Base-by-base conservation (phyloP, 2,113 vertebrate genomes). In the Pachycephala philippinensis region DNA sequence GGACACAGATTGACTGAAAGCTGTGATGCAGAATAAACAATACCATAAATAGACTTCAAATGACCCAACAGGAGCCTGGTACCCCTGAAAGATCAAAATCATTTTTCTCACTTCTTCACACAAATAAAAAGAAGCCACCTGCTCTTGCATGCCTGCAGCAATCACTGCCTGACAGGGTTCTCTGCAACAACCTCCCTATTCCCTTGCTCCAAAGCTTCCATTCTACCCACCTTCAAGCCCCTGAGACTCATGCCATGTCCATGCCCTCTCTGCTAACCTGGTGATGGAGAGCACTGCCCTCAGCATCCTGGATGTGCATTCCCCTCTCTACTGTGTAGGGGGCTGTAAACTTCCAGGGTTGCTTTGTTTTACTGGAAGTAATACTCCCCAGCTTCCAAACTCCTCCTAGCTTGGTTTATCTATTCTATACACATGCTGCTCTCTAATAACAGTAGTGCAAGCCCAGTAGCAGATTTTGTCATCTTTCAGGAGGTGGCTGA, bases 1-100 rank as follows among this genome's bases (percentile, higher is more conserved):
- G 83, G 90, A 95, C 80, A 75, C 92, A 96, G 92, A 92, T 75
- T 93, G 90, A 89, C 90, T 82, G 86, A 92, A 92, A 95, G 91
- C 56, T 72, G 83, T 60, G 87, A 93, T 75, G 30, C 39, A 52
- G 15, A 77, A 23, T 68, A 91, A 93, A 82, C 44, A 84, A 39
- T 56, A 79, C 71, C 80, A 79, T 74, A 96, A 96, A 95, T 64
- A 93, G 90, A 57, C 50, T 93, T 47, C 57, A 86, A 89, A 79
- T 92, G 92, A 93, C 72, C 88, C 69, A 91, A 84, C 64, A 54
- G 72, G 86, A 97, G 56, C 90, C 26, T 49, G 37, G 61, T 84
- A 92, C 44, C 69, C 68, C 72, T 72, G 76, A 96, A 87, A 85
- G 92, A 81, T 40, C 84, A 68, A 69, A 95, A 94, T 26, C 28